phyloP scores from a whole-genome alignment of 2,797 vertebrate genomes.

The Anomalospiza imberbis region DNA sequence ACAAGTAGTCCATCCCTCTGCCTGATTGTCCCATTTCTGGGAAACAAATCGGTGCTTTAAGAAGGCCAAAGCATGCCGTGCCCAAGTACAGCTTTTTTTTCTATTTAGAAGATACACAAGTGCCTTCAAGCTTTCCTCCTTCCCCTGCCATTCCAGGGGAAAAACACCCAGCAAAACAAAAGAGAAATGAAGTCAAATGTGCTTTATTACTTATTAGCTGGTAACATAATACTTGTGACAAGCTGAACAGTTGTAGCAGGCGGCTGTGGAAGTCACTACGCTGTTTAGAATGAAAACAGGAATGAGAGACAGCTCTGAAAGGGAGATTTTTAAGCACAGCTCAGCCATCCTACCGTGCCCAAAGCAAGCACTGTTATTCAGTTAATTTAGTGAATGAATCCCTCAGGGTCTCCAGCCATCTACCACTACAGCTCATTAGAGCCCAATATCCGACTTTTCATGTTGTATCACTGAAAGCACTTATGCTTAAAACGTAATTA shows the following conservation, averaged over 20 bases:
- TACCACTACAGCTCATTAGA: constrained; percentile 89
- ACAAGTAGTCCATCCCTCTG: neutral
- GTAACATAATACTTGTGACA: constrained; percentile 84
- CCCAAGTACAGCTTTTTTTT: neutral
- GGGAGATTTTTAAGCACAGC: constrained; percentile 73
- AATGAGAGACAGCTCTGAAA: constrained; percentile 73
- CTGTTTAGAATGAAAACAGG: constrained; percentile 72
- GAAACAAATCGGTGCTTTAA: neutral
- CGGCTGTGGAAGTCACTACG: constrained; percentile 76
- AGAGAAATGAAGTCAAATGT: constrained; percentile 67
- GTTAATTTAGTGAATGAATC: constrained; percentile 82
- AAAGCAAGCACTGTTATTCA: constrained; percentile 83
- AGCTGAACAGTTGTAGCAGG: constrained; percentile 80
- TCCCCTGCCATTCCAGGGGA: neutral
- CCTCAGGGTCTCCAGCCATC: constrained; percentile 83
- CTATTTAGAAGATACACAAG: neutral
- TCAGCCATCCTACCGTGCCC: constrained; percentile 79
- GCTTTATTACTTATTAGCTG: constrained; percentile 85
- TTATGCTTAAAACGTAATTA: constrained; percentile 87
- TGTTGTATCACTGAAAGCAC: constrained; percentile 79
- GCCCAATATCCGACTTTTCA: constrained; percentile 75
- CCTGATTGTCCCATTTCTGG: neutral
- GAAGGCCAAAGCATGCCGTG: neutral
- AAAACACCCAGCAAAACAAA: neutral
- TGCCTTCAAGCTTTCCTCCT: neutral